Conservation (phyloP, 2,113 vertebrate genomes). For the Ptilorrhoa leucosticta region DNA sequence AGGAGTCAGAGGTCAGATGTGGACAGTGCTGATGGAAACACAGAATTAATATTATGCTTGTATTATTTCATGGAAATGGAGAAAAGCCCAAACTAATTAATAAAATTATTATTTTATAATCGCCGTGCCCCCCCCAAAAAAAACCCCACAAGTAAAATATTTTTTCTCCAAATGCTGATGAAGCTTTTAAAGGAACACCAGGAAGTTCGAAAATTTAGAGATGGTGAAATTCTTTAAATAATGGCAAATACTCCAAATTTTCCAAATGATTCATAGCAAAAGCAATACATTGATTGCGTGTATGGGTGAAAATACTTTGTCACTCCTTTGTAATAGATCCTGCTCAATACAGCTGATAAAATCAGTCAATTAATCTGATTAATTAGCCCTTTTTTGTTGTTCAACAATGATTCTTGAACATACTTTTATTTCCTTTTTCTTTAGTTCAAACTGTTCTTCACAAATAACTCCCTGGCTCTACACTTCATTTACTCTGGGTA, state of each 20-base stretch:
- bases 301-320: not conserved
- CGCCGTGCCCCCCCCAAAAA: accelerated
- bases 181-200: not conserved
- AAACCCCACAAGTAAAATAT: not conserved
- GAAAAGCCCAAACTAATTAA: not conserved
- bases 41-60: accelerated
- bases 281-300: not conserved
- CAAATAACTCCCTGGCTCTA: not conserved
- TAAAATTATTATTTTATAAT: not conserved
- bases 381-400: not conserved
- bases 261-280: not conserved
- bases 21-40: not conserved
- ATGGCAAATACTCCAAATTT: not conserved
- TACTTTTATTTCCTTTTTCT: not conserved
- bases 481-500: not conserved
- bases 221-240: not conserved
- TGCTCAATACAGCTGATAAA: not conserved
- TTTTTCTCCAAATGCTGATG: not conserved
- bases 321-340: not conserved
- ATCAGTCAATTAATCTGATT: not conserved
- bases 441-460: not conserved
- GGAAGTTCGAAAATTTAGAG: not conserved
- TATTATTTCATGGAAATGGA: not conserved
- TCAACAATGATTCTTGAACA: not conserved
- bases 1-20: not conserved